Evolutionary conservation across 30 jellyfish, hydroid and myxozoan genomes (phyloP).

Genomic region (Aurelia sp.): DNA sequence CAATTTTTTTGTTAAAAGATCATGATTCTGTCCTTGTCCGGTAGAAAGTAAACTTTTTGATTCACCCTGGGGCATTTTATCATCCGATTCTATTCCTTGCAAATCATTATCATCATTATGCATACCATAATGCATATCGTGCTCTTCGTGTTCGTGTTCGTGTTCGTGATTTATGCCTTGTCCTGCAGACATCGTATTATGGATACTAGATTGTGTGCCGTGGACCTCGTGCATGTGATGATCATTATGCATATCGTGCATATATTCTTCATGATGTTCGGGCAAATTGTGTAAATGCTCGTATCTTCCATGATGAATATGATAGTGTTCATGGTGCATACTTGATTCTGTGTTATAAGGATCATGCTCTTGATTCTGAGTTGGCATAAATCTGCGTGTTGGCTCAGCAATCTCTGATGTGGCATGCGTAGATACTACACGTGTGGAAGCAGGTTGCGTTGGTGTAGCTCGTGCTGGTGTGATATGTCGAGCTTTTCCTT

Average conservation of each 20-base stretch:
- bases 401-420: conserved; percentile 10
- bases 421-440: no score
- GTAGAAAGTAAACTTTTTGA: not conserved
- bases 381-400: conserved; percentile 1
- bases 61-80: not conserved
- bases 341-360: conserved; percentile 46
- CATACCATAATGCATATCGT: not conserved
- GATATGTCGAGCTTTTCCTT: conserved; percentile 66
- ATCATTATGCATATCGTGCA: conserved; percentile 20
- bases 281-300: conserved; percentile 24
- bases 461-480: conserved; percentile 53
- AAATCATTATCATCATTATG: not conserved
- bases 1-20: conserved; percentile 23
- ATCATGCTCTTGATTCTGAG: not conserved
- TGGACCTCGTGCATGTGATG: not conserved
- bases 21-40: not conserved
- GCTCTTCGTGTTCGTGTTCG: not conserved
- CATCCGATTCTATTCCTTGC: not conserved
- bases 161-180: conserved; percentile 38
- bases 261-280: conserved; percentile 2
- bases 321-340: conserved; percentile 27
- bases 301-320: conserved; percentile 10
- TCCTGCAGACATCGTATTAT: conserved; percentile 47
- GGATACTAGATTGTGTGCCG: conserved; percentile 56
- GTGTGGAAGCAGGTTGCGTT: not conserved